Base-by-base conservation (phyloP, 2,888 invertebrate genomes). In the Nomada ferruginata region DNA sequence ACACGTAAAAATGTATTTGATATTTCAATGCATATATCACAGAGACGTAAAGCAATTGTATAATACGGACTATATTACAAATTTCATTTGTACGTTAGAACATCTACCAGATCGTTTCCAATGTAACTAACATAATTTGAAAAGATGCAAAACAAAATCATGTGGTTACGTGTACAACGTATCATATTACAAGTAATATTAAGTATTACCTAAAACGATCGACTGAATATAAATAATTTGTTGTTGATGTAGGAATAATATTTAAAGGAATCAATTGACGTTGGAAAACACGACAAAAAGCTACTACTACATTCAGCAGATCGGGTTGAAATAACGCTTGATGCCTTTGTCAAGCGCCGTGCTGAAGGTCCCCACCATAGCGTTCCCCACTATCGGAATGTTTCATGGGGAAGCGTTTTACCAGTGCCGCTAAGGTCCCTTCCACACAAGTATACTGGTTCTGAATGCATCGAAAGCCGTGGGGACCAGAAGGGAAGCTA, bases 341-440 rank as follows among this genome's bases (percentile, higher is more conserved):
- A 7, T 42, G 23, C 20, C 26, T 44, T 57, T 57, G 18, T 57
- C 23, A 55, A 69, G 23, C 44, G 23, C 11, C 9, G 44, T 42
- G 57, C 42, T 42, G 26, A 68, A 23, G 13, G 42, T 57, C 57
- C 44, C 44, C 23, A 26, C 44, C 36, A 18, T 42, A 44, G 42
- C 13, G 9, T 10, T 9, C 23, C 44, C 42, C 29, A 52, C 52
- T 52, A 52, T 29, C 3, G 23, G 18, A 42, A 57, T 10, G 44
- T 57, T 69, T 69, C 11, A 57, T 18, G 55, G 23, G 13, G 44
- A 69, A 57, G 68, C 5, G 26, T 13, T 57, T 20, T 11, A 20
- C 53, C 52, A 68, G 23, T 20, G 18, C 55, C n/a, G 55, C 13
- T 57, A 55, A 68, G 42, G 42, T 69, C 23, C 55, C 42, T 69